Base-by-base conservation (phyloP, 2,888 invertebrate genomes). In the Geophilus truncorum region DNA sequence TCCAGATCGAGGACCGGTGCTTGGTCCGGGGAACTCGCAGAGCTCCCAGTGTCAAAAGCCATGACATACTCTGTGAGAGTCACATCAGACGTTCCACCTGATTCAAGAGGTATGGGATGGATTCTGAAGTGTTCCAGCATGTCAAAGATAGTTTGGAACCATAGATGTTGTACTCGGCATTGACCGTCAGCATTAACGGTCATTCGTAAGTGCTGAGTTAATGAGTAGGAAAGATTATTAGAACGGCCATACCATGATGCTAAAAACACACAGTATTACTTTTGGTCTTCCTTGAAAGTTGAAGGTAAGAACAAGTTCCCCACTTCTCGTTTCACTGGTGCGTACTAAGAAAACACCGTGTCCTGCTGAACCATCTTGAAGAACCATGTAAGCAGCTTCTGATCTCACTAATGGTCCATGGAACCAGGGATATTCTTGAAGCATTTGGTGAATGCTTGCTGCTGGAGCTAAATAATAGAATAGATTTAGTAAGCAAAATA, bases 221-320 rank as follows among this genome's bases (percentile, higher is more conserved):
- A n/a, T n/a, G n/a, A n/a, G n/a, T n/a, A n/a, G n/a, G n/a, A n/a
- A n/a, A n/a, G n/a, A n/a, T n/a, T n/a, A n/a, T n/a, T n/a, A n/a
- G n/a, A n/a, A n/a, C n/a, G n/a, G n/a, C n/a, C n/a, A n/a, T n/a
- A n/a, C n/a, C n/a, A n/a, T n/a, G n/a, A 88, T 98, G 98, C 91
- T 98, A 86, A 1, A 87, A 87, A 81, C 81, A 82, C 79, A 83
- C 76, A 34, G 62, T n/a, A 81, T 82, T 86, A 90, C 90, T 88
- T 90, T 90, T n/a, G 90, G 90, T 85, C 90, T 88, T 81, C 95
- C 95, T 90, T 97, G 96, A 86, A 96, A 98, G 89, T 98, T 98
- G 87, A 98, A 98, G 0, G 98, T 98, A 83, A 98, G 92, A 82
- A 98, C 98, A 87, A 95, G 98, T 89, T 98, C 98, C 81, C 98